Base-by-base conservation (phyloP, 2,797 vertebrate species). In the Poeciliopsis paucimaculata region DNA sequence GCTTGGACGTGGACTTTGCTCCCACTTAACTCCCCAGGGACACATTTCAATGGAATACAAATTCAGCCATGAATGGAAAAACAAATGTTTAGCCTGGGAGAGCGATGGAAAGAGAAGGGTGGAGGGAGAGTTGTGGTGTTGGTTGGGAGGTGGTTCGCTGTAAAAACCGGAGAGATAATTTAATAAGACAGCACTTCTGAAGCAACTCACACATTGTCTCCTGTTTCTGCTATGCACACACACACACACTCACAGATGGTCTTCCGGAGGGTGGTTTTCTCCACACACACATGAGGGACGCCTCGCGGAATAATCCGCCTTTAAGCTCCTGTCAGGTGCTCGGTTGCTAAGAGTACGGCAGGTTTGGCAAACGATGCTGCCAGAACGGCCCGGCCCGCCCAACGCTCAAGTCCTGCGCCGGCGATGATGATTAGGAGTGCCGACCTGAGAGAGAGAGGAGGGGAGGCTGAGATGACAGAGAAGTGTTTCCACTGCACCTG, bases 41-140 rank as follows among this genome's bases (percentile, higher is more conserved):
- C 89, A 79, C 85, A 79, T 89, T 90, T 92, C 90, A 87, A 79
- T 86, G 89, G 91, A 92, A 94, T 92, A 93, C 89, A 94, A 94
- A 94, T 93, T 92, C 88, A 92, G 80, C 90, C 93, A 90, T 94
- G 93, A 95, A 93, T 93, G 92, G 93, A 93, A 94, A 95, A 92
- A 94, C 91, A 93, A 94, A 95, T 93, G 92, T 94, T 95, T 94
- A 93, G 91, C 85, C 84, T 86, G 5, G 84, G 70, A 89, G 83
- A 85, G 90, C 81, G 86, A 91, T 93, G 87, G 91, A 92, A 90
- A 93, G 88, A 87, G 82, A 76, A 77, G 77, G 86, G 82, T 71
- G 84, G 62, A 86, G 82, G 84, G 73, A 84, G 76, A 85, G 81
- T 72, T 79, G 47, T 47, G 46, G 15, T 23, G 47, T 51, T 85